Base-by-base conservation (phyloP, 2,113 vertebrate species). In the Petroica traversi region DNA sequence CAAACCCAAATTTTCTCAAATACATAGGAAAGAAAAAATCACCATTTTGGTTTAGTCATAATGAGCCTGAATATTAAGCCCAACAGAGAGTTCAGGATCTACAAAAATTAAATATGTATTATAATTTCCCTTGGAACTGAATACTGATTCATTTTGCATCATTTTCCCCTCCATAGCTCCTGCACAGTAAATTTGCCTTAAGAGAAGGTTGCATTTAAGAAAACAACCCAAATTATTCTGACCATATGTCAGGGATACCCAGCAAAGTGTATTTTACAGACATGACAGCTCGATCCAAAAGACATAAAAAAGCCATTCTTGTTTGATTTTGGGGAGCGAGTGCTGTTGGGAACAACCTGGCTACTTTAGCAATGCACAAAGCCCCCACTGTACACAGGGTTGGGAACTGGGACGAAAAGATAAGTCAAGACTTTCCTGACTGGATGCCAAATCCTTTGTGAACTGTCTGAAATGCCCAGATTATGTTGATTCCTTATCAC, bases 351-450 rank as follows among this genome's bases (percentile, higher is more conserved):
- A 94, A 55, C 66, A 82, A 91, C 94, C 82, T 36, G 58, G 84
- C 11, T 66, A 26, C 67, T 69, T 96, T 59, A 75, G 77, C 80
- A 83, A 66, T 62, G 16, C 11, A 69, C 45, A 87, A 74, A 52
- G 9, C 15, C 75, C 52, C 51, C 38, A 14, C 36, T 94, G 24
- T 94, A 85, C 66, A 24, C 74, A 68, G 75, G 31, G 4, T 9
- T 86, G 85, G 62, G 79, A 93, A 73, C 90, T 93, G 90, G 88
- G 68, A 90, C 63, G 75, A 63, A 85, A 85, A 93, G 94, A 91
- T 89, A 95, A 96, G 90, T 93, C 71, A 94, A 45, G 88, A 94
- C 88, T 94, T 97, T 92, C 85, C 91, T 91, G 88, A 77, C 43
- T 59, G 76, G 62, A 84, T 79, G 88, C 91, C 95, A 96, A 31